Percentiles rank a stretch among this genome's conserved stretches.
Conservation (phyloP, 2,797 vertebrate genomes). For the Mallotus villosus region DNA sequence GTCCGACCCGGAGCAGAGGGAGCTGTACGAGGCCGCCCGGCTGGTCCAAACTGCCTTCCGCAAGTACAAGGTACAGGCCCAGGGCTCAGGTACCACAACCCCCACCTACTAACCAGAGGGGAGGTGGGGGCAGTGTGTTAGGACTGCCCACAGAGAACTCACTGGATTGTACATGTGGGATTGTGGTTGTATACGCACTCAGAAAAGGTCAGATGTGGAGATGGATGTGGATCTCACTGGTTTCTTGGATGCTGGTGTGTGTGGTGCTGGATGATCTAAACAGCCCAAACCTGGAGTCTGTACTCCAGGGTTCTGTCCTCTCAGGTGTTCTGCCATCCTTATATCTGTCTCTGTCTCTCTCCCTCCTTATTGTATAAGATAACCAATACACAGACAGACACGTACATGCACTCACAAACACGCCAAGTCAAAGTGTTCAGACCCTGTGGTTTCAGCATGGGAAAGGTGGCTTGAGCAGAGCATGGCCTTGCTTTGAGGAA, state of each 20-base stretch:
- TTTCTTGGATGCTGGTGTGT: neutral
- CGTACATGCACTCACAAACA: slow-evolving; percentile 27
- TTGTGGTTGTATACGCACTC: neutral
- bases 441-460: slow-evolving; percentile 79
- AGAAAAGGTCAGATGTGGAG: neutral
- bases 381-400: slow-evolving; percentile 39
- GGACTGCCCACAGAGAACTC: neutral
- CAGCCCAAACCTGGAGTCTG: neutral
- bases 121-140: neutral
- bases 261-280: neutral
- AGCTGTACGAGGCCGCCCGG: slow-evolving; percentile 96
- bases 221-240: neutral
- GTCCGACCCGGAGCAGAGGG: slow-evolving; percentile 96
- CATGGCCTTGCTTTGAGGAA: slow-evolving; percentile 80
- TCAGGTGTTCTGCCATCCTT: slow-evolving; percentile 43
- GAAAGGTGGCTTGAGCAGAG: slow-evolving; percentile 76
- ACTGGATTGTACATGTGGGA: too few relatives aligned
- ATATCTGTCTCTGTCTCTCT: slow-evolving; percentile 44
- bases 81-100: slow-evolving; percentile 39
- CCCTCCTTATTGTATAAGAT: slow-evolving; percentile 33
- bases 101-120: neutral
- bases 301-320: slow-evolving; percentile 31
- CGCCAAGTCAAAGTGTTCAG: slow-evolving; percentile 32
- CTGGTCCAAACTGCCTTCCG: slow-evolving; percentile 99
- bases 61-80: slow-evolving; percentile 93